A percentile compares a stretch with the other conserved stretches of the same genome.
Evolutionary conservation across 2,797 vertebrate genomes (phyloP).

Genomic region (Myotis pilosus): DNA sequence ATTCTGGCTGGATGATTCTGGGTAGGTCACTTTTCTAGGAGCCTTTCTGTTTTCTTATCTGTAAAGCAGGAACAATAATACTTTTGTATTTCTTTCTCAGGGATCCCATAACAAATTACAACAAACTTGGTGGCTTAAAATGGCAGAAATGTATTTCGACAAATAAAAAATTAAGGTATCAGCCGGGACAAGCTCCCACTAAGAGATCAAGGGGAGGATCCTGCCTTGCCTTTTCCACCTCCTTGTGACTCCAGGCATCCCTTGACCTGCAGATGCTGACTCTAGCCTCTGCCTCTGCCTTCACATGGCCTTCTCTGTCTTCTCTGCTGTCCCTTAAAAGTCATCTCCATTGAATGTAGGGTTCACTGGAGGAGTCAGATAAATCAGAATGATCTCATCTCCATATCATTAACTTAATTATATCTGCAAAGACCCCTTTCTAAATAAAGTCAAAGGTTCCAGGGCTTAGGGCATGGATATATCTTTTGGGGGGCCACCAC

Average conservation of each 20-base stretch:
- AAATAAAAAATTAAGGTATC: background rate
- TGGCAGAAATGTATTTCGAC: background rate
- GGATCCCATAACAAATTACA: background rate
- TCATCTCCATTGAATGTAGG: background rate
- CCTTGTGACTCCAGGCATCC: background rate
- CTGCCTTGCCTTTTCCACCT: background rate
- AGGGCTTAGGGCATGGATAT: background rate
- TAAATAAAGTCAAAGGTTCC: background rate
- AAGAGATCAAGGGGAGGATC: background rate
- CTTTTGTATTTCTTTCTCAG: background rate
- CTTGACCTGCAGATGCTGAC: background rate
- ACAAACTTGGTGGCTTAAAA: background rate
- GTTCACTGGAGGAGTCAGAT: background rate
- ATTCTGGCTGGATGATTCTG: background rate
- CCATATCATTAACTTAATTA: constrained; percentile 8
- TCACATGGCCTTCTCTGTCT: background rate
- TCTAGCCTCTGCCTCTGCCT: background rate
- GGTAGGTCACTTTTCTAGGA: background rate
- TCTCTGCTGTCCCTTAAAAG: background rate
- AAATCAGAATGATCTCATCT: background rate
- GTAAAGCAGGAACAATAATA: background rate
- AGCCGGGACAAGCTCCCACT: background rate
- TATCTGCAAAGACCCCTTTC: background rate
- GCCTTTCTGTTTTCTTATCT: background rate
- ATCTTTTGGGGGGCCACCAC: background rate